phyloP scores from a whole-genome alignment of 1,140 invertebrate species.

The Thalassaphorura encarpata region DNA sequence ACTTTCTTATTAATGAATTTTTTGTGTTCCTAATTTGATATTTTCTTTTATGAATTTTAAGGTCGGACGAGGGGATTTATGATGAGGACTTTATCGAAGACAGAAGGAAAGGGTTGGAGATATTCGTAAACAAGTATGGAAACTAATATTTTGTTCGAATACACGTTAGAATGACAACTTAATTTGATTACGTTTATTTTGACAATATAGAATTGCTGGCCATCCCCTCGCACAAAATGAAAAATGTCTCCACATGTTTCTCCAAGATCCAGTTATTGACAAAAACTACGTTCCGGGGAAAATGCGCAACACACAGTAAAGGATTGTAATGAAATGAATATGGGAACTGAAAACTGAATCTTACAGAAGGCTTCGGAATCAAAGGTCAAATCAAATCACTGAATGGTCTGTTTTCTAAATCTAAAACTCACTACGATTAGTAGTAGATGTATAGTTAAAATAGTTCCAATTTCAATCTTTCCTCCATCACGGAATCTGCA shows the following conservation, averaged over 20 bases:
- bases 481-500: too few relatives aligned
- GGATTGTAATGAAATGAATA: too few relatives aligned
- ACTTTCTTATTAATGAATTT: neutral
- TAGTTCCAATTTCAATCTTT: too few relatives aligned
- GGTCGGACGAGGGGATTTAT: constrained; percentile 97
- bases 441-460: too few relatives aligned
- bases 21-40: neutral
- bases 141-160: constrained; percentile 1
- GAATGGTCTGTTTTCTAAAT: too few relatives aligned
- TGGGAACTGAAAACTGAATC: too few relatives aligned
- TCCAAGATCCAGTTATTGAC: constrained; percentile 93
- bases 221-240: constrained; percentile 99
- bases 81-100: constrained; percentile 99
- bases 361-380: too few relatives aligned
- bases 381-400: too few relatives aligned
- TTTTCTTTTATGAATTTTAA: neutral
- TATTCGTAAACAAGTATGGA: constrained; percentile 93
- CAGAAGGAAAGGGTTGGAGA: constrained; percentile 91
- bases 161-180: neutral
- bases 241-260: constrained; percentile 98
- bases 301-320: constrained; percentile 75
- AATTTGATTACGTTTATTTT: constrained; percentile 16
- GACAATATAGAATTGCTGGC: constrained; percentile 76
- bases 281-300: constrained; percentile 99
- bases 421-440: too few relatives aligned